Percentiles rank a stretch among this genome's conserved stretches.
Conservation (phyloP, 2,113 vertebrate genomes). For the Gasterosteus aculeatus region DNA sequence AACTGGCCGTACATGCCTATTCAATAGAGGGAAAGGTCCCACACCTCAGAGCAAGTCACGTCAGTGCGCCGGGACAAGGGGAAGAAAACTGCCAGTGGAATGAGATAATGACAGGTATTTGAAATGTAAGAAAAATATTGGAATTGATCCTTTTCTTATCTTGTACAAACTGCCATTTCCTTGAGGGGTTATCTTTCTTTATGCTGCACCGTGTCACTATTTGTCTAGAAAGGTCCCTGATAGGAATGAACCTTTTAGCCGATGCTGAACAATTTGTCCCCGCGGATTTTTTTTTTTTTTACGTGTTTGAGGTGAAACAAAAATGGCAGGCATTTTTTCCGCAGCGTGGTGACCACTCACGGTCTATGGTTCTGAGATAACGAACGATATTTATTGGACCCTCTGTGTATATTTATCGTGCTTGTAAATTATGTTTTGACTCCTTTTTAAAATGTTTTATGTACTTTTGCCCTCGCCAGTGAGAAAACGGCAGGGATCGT, state of each 20-base stretch:
- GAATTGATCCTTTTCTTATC: background rate
- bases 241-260: background rate
- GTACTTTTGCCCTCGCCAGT: slow-evolving; percentile 45
- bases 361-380: slow-evolving; percentile 53
- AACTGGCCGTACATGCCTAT: slow-evolving; percentile 99
- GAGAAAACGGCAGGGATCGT: slow-evolving; percentile 64
- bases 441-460: slow-evolving; percentile 52
- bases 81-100: slow-evolving; percentile 37
- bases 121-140: background rate
- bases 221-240: background rate
- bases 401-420: slow-evolving; percentile 80
- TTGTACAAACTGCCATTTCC: slow-evolving; percentile 3
- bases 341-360: slow-evolving; percentile 43
- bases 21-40: slow-evolving; percentile 80
- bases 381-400: slow-evolving; percentile 77
- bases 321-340: slow-evolving; percentile 43
- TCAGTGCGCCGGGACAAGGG: slow-evolving; percentile 26
- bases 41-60: slow-evolving; percentile 40
- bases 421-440: slow-evolving; percentile 72
- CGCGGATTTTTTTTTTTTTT: slow-evolving; percentile 40
- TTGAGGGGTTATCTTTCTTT: slow-evolving; percentile 28
- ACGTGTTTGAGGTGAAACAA: slow-evolving; percentile 24
- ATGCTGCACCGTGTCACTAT: background rate
- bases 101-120: slow-evolving; percentile 19
- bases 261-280: background rate